Evolutionary conservation across 1,140 invertebrate genomes (phyloP).

Genomic region (Drosophila persimilis): DNA sequence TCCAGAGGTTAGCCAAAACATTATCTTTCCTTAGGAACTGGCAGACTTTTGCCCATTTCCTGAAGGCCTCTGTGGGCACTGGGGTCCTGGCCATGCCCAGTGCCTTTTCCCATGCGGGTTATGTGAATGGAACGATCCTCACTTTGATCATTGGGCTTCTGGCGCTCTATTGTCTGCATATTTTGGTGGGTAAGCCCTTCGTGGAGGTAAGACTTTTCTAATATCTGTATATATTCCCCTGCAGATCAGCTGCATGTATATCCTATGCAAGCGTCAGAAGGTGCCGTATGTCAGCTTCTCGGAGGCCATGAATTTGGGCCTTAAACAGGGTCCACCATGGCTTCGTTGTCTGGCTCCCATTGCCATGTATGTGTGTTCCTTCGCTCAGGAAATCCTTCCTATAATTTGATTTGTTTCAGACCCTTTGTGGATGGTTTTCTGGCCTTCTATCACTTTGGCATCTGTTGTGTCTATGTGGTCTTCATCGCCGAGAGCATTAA

Average conservation of each 20-base stretch:
- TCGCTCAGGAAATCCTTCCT: constrained; percentile 5
- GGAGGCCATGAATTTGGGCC: constrained; percentile 86
- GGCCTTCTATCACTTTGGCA: constrained; percentile 93
- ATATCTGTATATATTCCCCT: neutral
- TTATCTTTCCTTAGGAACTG: constrained; percentile 84
- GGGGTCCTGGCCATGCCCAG: constrained; percentile 92
- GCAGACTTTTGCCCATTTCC: constrained; percentile 87
- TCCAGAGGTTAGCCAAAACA: no score
- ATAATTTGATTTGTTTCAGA: constrained; percentile 60
- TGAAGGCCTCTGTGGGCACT: constrained; percentile 90
- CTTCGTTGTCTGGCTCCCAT: constrained; percentile 85
- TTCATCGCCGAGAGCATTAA: constrained; percentile 91
- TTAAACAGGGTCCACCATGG: constrained; percentile 85
- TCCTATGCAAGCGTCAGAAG: constrained; percentile 84
- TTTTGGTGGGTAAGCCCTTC: constrained; percentile 84
- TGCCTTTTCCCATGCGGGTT: constrained; percentile 88
- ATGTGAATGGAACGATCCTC: constrained; percentile 85
- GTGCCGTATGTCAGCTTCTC: constrained; percentile 87
- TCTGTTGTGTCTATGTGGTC: constrained; percentile 94
- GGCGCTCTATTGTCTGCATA: constrained; percentile 87
- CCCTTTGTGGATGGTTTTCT: constrained; percentile 88
- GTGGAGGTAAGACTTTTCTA: neutral
- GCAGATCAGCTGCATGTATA: constrained; percentile 84
- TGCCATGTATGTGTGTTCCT: constrained; percentile 84
- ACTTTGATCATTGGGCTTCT: constrained; percentile 86